Evolutionary conservation across 2,797 vertebrate genomes (phyloP).

Genomic region (Valencia hispanica): DNA sequence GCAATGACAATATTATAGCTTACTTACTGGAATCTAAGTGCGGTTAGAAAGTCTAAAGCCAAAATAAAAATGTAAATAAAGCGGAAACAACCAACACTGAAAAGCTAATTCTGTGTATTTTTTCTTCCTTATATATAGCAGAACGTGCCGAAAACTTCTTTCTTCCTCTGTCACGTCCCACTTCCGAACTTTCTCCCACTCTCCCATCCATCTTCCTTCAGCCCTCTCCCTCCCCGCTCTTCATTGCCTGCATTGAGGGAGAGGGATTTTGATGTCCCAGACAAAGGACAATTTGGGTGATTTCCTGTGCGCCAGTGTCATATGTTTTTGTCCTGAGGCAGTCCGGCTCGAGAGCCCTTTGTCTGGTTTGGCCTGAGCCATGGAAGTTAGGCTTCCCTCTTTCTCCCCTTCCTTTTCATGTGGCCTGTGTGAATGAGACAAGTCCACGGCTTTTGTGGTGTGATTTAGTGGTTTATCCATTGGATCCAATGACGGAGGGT

Average conservation of each 20-base stretch:
- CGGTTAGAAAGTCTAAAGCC: background rate
- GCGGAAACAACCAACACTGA: background rate
- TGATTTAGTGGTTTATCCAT: constrained; percentile 82
- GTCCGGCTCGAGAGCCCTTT: constrained; percentile 77
- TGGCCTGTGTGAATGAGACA: constrained; percentile 72
- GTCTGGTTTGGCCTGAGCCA: constrained; percentile 63
- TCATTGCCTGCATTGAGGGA: constrained; percentile 15
- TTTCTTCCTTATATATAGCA: too few species aligned
- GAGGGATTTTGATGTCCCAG: constrained; percentile 78
- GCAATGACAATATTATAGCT: background rate
- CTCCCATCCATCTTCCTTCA: constrained; percentile 27
- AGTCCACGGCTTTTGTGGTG: constrained; percentile 66
- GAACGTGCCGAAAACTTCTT: background rate
- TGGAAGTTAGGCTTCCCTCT: constrained; percentile 79
- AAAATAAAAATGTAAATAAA: background rate
- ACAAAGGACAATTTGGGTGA: constrained; percentile 84
- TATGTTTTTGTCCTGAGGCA: constrained; percentile 83
- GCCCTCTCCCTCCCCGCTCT: constrained; percentile 14
- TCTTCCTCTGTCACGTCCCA: constrained; percentile 12
- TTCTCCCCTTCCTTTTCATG: constrained; percentile 77
- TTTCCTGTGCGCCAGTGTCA: constrained; percentile 85
- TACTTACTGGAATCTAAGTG: background rate
- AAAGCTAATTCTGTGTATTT: background rate
- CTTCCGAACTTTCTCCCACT: constrained; percentile 6
- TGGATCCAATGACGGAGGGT: constrained; percentile 78